These are phyloP conservation scores for Peromyscus californicus DNA, from an alignment of 2,113 vertebrate species.

Conservation along the genomic window DNA sequence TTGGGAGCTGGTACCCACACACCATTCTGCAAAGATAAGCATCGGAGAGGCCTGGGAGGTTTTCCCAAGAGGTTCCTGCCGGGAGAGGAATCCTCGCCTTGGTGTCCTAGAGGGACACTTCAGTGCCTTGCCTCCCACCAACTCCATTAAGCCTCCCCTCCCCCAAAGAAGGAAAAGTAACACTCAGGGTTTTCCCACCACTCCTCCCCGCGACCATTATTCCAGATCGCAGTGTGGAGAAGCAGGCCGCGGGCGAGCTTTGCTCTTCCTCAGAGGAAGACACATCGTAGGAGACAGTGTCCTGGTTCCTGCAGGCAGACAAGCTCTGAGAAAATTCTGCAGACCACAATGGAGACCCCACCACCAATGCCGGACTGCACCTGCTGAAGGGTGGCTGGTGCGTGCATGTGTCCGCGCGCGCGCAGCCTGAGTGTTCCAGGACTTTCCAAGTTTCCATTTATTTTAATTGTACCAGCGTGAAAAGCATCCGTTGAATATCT, in stretches of 20 bases:
- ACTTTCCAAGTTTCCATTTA: conserved; percentile 61
- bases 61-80: background rate
- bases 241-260: background rate
- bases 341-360: background rate
- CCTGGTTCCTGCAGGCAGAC: background rate
- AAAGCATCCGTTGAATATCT: conserved; percentile 54
- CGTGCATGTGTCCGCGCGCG: background rate
- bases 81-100: background rate
- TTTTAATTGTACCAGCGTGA: conserved; percentile 30
- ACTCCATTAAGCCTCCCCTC: background rate
- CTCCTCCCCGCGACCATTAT: background rate
- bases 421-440: background rate
- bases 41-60: background rate
- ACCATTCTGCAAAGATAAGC: background rate
- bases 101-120: background rate
- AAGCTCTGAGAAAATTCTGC: conserved; percentile 16
- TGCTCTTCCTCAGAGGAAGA: background rate
- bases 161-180: background rate
- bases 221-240: background rate
- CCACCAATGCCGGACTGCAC: background rate
- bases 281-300: background rate
- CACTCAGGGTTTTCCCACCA: background rate
- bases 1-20: background rate
- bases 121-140: background rate
- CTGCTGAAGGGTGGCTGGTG: conserved; percentile 23